Percentiles rank a stretch among this genome's conserved stretches.
phyloP scores from a whole-genome alignment of 2,113 vertebrate genomes.

The Polypterus bichir region DNA sequence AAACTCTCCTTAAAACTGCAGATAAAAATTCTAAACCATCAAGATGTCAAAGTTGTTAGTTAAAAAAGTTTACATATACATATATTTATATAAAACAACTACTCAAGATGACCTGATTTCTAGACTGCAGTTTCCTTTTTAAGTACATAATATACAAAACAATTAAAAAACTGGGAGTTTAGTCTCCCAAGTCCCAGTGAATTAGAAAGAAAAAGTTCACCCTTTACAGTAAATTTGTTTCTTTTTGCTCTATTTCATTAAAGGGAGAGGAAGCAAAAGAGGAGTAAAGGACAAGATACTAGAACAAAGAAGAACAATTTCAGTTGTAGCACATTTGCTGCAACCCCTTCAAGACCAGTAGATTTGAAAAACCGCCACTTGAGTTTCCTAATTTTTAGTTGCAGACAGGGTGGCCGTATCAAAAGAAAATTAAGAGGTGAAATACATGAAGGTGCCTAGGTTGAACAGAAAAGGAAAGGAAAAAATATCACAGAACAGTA shows the following conservation, averaged over 20 bases:
- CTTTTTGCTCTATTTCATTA: slow-evolving; percentile 4
- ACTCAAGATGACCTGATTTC: slow-evolving; percentile 22
- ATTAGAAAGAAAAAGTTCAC: slow-evolving; percentile 14
- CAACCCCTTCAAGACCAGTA: neutral
- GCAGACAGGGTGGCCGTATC: no score
- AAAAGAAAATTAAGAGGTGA: no score
- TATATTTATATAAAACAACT: slow-evolving; percentile 15
- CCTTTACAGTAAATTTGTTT: slow-evolving; percentile 15
- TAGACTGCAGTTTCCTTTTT: slow-evolving; percentile 15
- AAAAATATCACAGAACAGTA: no score
- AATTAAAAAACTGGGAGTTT: slow-evolving; percentile 11
- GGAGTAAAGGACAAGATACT: neutral
- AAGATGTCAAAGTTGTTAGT: slow-evolving; percentile 9
- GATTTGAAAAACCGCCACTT: no score
- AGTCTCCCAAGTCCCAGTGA: slow-evolving; percentile 14
- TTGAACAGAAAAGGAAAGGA: no score
- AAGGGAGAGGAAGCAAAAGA: neutral
- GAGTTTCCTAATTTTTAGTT: no score
- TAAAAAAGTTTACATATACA: slow-evolving; percentile 24
- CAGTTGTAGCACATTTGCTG: no score
- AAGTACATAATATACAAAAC: slow-evolving; percentile 41
- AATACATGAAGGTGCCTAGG: no score
- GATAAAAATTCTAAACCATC: neutral
- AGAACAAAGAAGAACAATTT: no score
- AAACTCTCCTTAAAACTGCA: no score